These are phyloP conservation scores for Liodrosophila aerea DNA, from an alignment of 2,888 invertebrate genomes.

Conservation along the genomic window DNA sequence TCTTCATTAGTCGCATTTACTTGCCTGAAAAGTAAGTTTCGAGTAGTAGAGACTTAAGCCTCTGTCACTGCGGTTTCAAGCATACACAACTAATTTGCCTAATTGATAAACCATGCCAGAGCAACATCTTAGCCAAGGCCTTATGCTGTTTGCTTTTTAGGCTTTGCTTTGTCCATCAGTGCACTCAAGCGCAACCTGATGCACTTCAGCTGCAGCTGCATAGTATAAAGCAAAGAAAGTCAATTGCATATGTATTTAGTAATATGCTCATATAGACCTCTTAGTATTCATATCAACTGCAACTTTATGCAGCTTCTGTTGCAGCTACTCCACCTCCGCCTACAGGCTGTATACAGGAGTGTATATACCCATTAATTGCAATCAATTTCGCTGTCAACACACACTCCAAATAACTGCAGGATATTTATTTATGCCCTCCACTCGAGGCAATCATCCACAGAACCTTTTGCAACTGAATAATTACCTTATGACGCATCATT, in stretches of 20 bases:
- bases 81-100: conserved; percentile 67
- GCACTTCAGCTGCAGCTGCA: conserved; percentile 50
- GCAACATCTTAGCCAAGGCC: conserved; percentile 46
- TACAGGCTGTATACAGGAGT: background rate
- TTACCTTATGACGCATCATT: conserved; percentile 78
- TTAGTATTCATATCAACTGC: conserved; percentile 1
- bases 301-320: conserved; percentile 21
- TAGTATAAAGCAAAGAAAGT: background rate
- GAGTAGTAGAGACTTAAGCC: conserved; percentile 23
- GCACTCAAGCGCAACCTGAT: conserved; percentile 57
- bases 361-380: conserved; percentile 71
- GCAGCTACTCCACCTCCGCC: background rate
- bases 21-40: conserved; percentile 26
- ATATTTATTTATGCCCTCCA: conserved; percentile 68
- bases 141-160: conserved; percentile 41
- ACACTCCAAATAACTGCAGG: conserved; percentile 73
- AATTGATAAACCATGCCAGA: conserved; percentile 68
- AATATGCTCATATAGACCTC: conserved; percentile 27
- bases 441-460: conserved; percentile 13
- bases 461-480: conserved; percentile 72
- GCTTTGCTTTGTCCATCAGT: conserved; percentile 48
- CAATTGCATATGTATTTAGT: conserved; percentile 22
- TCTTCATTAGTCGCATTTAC: conserved; percentile 41
- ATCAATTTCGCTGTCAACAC: conserved; percentile 76
- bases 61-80: too few species aligned